Evolutionary conservation across 2,888 invertebrate species (phyloP).

Genomic region (Thyatira batis): DNA sequence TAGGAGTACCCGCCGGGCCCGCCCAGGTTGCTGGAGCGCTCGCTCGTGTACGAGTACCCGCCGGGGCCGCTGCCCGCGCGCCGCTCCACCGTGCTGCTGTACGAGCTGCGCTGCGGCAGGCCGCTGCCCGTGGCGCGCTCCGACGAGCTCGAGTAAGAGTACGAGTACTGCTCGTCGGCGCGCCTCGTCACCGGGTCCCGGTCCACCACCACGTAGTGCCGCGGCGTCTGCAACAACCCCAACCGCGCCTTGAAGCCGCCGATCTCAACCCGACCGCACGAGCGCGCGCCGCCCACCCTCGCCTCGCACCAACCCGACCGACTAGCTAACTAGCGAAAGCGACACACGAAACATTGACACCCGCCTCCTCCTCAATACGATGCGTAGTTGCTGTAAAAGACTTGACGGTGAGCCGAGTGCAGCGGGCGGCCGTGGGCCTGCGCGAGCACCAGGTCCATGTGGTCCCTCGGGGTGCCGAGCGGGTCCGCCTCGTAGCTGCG

Average conservation of each 20-base stretch:
- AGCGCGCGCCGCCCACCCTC: conserved; percentile 52
- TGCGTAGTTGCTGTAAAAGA: conserved; percentile 81
- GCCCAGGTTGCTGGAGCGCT: conserved; percentile 87
- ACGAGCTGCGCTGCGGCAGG: conserved; percentile 84
- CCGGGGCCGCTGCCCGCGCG: conserved; percentile 87
- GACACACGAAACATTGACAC: conserved; percentile 58
- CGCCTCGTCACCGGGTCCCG: conserved; percentile 86
- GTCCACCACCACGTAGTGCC: conserved; percentile 93
- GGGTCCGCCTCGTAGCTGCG: conserved; percentile 82
- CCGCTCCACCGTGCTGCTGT: conserved; percentile 86
- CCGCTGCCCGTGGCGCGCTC: conserved; percentile 73
- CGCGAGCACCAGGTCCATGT: conserved; percentile 85
- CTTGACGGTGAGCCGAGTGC: conserved; percentile 74
- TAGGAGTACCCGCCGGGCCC: conserved; percentile 94
- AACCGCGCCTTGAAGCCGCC: conserved; percentile 70
- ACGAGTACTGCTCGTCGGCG: conserved; percentile 92
- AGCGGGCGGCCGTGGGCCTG: conserved; percentile 81
- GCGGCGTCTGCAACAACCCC: conserved; percentile 91
- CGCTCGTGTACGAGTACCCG: conserved; percentile 89
- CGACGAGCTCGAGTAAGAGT: conserved; percentile 88
- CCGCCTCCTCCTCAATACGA: conserved; percentile 63
- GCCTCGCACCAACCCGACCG: conserved; percentile 60
- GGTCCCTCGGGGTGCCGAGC: conserved; percentile 82
- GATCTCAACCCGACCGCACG: conserved; percentile 34
- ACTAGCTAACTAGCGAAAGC: conserved; percentile 72